A percentile compares a stretch with the other conserved stretches of the same genome.
Conservation (phyloP, 1,140 invertebrate genomes). For the Nasonia longicornis region DNA sequence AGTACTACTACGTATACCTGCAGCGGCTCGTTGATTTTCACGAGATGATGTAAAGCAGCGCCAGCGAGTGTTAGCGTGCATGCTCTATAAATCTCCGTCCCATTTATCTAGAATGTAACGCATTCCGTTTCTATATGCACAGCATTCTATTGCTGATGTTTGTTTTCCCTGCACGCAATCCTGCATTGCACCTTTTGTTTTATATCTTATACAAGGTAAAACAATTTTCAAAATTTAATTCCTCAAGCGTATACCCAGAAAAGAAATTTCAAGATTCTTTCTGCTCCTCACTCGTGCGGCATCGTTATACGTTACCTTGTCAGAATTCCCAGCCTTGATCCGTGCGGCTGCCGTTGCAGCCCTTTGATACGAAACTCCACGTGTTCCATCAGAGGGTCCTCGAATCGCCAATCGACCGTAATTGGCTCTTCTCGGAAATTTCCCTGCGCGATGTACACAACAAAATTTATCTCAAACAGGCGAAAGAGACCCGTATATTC, state of each 20-base stretch:
- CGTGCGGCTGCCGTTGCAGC: neutral
- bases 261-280: neutral
- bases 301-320: neutral
- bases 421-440: neutral
- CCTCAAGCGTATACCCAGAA: neutral
- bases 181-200: no score
- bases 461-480: no score
- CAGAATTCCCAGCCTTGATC: neutral
- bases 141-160: neutral
- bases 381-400: neutral
- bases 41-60: slow-evolving; percentile 2
- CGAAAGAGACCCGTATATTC: no score
- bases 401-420: neutral
- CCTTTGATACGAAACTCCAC: neutral
- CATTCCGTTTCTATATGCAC: neutral
- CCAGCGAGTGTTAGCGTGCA: neutral
- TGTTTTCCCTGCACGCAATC: neutral
- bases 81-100: neutral
- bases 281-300: neutral
- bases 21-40: neutral
- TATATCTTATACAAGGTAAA: no score
- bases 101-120: neutral
- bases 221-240: no score
- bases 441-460: neutral
- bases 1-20: neutral